phyloP scores from a whole-genome alignment of 2,888 invertebrate species.

The Cephus sareptanus region DNA sequence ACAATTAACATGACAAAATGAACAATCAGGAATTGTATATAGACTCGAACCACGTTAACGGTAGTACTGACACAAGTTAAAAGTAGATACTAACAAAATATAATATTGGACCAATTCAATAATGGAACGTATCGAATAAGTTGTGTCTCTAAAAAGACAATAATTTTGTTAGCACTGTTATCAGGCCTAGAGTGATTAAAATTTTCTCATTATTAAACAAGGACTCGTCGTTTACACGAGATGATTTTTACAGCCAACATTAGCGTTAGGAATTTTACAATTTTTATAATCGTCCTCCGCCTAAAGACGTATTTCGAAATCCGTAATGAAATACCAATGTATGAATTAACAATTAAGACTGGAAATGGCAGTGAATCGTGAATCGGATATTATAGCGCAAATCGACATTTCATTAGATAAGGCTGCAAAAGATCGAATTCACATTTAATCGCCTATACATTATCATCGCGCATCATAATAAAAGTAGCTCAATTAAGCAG shows the following conservation, averaged over 20 bases:
- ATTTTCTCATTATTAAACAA: neutral
- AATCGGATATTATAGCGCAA: neutral
- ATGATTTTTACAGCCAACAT: neutral
- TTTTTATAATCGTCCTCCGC: neutral
- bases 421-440: neutral
- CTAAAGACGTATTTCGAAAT: neutral
- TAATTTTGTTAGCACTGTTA: conserved; percentile 41
- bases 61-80: neutral
- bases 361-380: neutral
- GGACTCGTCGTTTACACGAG: conserved; percentile 21
- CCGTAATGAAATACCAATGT: neutral
- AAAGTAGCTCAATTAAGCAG: neutral
- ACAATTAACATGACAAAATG: neutral
- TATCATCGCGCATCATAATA: neutral
- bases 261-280: conserved; percentile 13
- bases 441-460: neutral
- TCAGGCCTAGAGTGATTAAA: neutral
- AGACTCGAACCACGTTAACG: conserved; percentile 4
- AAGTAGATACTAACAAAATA: neutral
- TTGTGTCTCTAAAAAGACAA: conserved; percentile 40
- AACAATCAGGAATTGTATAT: conserved; percentile 15
- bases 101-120: conserved; percentile 44
- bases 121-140: conserved; percentile 23
- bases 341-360: conserved; percentile 3
- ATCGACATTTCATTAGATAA: neutral